Evolutionary conservation across 1,140 invertebrate species (phyloP).

Genomic region (Hetaerina americana): DNA sequence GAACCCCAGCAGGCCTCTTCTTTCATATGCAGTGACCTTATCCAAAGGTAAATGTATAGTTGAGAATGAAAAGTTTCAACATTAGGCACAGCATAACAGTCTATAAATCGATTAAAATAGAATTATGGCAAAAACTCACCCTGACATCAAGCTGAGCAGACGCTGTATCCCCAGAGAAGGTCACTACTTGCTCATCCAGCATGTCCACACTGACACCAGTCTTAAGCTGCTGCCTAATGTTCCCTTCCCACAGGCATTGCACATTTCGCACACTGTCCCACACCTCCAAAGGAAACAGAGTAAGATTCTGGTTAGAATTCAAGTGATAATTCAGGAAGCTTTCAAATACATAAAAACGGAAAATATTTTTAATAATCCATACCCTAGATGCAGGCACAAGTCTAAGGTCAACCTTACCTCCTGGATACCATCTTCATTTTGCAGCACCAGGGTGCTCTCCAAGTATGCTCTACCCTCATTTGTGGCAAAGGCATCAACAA

Average conservation of each 20-base stretch:
- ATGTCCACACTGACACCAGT: conserved; percentile 65
- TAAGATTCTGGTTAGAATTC: too few relatives aligned
- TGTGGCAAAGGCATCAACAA: conserved; percentile 61
- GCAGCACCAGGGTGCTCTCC: conserved; percentile 65
- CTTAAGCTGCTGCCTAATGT: conserved; percentile 55
- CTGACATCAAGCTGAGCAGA: conserved; percentile 65
- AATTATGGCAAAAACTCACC: too few relatives aligned
- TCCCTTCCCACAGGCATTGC: conserved; percentile 69
- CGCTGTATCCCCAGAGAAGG: conserved; percentile 70
- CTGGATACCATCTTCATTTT: conserved; percentile 65
- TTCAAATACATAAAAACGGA: too few relatives aligned
- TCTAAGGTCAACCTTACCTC: conserved; percentile 40
- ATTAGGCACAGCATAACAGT: too few relatives aligned
- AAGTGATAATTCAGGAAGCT: background rate
- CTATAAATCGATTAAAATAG: too few relatives aligned
- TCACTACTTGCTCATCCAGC: conserved; percentile 64
- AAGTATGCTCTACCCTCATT: conserved; percentile 59
- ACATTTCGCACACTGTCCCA: conserved; percentile 68
- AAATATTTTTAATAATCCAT: too few relatives aligned
- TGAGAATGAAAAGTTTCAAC: too few relatives aligned
- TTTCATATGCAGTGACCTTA: too few relatives aligned
- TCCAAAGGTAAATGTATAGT: too few relatives aligned
- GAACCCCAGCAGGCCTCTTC: too few relatives aligned
- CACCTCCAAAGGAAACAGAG: conserved; percentile 29
- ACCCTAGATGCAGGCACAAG: too few relatives aligned